Evolutionary conservation across 2,113 vertebrate genomes (phyloP), one percentile per base, ranked within the genome.

Genomic region (Eurypyga helias): DNA sequence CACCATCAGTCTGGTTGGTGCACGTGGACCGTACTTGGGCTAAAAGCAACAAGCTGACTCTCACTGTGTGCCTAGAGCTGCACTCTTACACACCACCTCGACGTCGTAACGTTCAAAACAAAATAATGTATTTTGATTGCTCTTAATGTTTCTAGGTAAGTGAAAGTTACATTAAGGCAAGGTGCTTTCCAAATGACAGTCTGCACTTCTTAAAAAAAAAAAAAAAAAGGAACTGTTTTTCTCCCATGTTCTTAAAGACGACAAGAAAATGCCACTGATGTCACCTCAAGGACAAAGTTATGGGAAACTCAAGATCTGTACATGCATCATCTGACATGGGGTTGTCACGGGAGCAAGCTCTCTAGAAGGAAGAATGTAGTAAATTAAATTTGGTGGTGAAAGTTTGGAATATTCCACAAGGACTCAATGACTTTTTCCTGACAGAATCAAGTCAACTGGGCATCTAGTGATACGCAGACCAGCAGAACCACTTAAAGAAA

Each of bases 141-240:
- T 84, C 25, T 76, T 45, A 70, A 2, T 65, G 65, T 62, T 80
- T 66, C 70, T 13, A 58, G 65, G 11, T 87, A 49, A 94, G 38
- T 7, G n/a, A 76, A 96, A 48, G 49, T 38, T 36, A 3, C 24
- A 61, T 25, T 33, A 66, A 55, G 73, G 52, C 65, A 93, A n/a
- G 83, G 48, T 75, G 91, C 84, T 96, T 95, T 82, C 93, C 45
- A 89, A 97, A 87, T 55, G 43, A 94, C 82, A 94, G 87, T 81
- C 89, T 3, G 4, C 80, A 75, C 28, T 64, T 49, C 4, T 14
- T 41, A 7, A 46, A 10, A 52, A 48, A 51, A 48, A 45, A n/a
- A 33, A 49, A 18, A 89, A 84, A 92, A 62, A 38, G 1, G 6
- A 25, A 66, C 11, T 70, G 49, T 81, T 91, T 88, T 93, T 72